phyloP scores from a whole-genome alignment of 2,888 invertebrate genomes.

The Hydrotaea cyrtoneurina region DNA sequence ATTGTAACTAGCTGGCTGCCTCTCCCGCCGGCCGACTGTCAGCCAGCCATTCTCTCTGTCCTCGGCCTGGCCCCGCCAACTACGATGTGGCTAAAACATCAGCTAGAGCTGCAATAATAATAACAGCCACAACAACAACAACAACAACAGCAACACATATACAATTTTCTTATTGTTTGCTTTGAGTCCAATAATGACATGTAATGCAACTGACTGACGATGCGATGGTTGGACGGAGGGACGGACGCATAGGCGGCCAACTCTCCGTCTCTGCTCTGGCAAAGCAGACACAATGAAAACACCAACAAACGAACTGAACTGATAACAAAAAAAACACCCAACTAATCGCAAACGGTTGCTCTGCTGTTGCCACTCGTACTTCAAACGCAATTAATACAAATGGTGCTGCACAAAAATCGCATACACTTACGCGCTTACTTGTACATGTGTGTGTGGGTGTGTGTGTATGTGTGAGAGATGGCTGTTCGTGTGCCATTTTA shows the following conservation, averaged over 20 bases:
- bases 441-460: neutral
- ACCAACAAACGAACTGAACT: constrained; percentile 1
- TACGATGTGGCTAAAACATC: constrained; percentile 38
- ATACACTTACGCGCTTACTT: neutral
- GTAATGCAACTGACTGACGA: constrained; percentile 43
- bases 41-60: neutral
- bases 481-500: constrained; percentile 42
- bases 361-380: neutral
- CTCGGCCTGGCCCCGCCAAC: constrained; percentile 23
- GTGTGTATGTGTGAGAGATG: neutral
- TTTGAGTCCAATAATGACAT: constrained; percentile 56
- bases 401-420: neutral
- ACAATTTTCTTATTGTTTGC: constrained; percentile 49
- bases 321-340: constrained; percentile 38
- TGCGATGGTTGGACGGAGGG: neutral
- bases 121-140: neutral
- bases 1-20: neutral
- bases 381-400: constrained; percentile 33
- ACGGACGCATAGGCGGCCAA: constrained; percentile 12
- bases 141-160: neutral
- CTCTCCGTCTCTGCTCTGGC: neutral
- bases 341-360: constrained; percentile 17
- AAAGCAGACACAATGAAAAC: constrained; percentile 7
- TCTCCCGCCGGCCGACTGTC: neutral
- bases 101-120: too few relatives aligned